phyloP scores from a whole-genome alignment of 2,797 vertebrate species.

The Poecilia wingei region DNA sequence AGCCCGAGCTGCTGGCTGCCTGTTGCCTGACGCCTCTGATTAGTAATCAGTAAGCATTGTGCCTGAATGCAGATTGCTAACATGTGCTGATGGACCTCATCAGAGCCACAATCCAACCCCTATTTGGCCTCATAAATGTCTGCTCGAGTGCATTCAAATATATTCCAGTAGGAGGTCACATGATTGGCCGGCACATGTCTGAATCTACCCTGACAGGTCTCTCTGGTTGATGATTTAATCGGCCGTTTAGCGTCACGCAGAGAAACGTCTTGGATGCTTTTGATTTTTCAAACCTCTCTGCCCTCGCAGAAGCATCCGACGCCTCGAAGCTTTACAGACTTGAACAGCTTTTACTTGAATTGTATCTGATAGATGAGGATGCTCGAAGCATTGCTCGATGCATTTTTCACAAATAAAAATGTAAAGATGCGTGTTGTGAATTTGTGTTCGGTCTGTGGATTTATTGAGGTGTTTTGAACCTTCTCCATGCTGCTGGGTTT shows the following conservation, averaged over 20 bases:
- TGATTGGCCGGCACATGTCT: slow-evolving; percentile 13
- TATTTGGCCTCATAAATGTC: slow-evolving; percentile 43
- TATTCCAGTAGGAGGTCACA: slow-evolving; percentile 41
- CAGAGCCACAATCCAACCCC: slow-evolving; percentile 53
- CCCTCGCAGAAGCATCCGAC: too few species aligned
- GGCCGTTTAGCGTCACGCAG: background rate
- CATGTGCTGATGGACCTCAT: slow-evolving; percentile 69
- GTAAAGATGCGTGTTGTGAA: background rate
- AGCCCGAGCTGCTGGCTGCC: slow-evolving; percentile 68
- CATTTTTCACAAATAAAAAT: background rate
- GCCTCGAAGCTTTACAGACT: background rate
- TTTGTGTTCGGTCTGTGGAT: background rate
- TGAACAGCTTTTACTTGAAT: background rate
- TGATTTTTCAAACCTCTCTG: background rate
- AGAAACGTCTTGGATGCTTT: background rate
- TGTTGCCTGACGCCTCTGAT: slow-evolving; percentile 72
- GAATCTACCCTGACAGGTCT: background rate
- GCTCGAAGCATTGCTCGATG: too few species aligned
- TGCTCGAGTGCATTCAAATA: slow-evolving; percentile 44
- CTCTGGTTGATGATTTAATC: background rate
- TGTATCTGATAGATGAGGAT: background rate
- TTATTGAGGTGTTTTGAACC: background rate
- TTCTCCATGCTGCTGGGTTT: background rate
- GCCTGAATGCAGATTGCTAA: slow-evolving; percentile 72
- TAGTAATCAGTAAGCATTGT: slow-evolving; percentile 84